phyloP scores from a whole-genome alignment of 2,888 invertebrate genomes.

The Agapostemon virescens region DNA sequence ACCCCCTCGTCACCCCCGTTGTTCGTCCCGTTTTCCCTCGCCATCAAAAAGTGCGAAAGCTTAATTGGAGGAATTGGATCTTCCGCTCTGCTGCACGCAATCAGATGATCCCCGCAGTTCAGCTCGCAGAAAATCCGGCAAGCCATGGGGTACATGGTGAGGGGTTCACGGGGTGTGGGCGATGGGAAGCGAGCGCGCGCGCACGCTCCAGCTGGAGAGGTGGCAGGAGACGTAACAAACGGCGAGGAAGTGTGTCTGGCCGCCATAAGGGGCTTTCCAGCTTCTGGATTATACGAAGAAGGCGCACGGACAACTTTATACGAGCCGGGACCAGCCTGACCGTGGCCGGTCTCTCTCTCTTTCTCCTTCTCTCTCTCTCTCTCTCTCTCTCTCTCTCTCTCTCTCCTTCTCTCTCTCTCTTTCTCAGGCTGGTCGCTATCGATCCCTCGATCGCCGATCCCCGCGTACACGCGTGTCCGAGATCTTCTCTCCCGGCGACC shows the following conservation, averaged over 20 bases:
- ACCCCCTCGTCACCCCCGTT: neutral
- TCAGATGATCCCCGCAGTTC: conserved; percentile 71
- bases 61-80: conserved; percentile 79
- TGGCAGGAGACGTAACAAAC: conserved; percentile 44
- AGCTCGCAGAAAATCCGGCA: conserved; percentile 56
- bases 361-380: neutral
- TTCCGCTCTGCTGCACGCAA: conserved; percentile 76
- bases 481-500: conserved; percentile 18
- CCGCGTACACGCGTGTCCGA: conserved; percentile 36
- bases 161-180: conserved; percentile 7
- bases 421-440: conserved; percentile 35
- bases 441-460: conserved; percentile 47
- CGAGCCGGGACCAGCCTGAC: conserved; percentile 14
- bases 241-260: conserved; percentile 47
- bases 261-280: conserved; percentile 48
- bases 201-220: neutral
- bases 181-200: neutral
- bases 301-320: conserved; percentile 59
- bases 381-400: too few species aligned
- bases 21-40: conserved; percentile 16
- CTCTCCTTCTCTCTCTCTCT: neutral
- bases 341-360: conserved; percentile 5
- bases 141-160: neutral
- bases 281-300: conserved; percentile 51
- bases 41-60: conserved; percentile 80